Conservation (phyloP, 2,113 vertebrate species). For the Gymnarchus niloticus region DNA sequence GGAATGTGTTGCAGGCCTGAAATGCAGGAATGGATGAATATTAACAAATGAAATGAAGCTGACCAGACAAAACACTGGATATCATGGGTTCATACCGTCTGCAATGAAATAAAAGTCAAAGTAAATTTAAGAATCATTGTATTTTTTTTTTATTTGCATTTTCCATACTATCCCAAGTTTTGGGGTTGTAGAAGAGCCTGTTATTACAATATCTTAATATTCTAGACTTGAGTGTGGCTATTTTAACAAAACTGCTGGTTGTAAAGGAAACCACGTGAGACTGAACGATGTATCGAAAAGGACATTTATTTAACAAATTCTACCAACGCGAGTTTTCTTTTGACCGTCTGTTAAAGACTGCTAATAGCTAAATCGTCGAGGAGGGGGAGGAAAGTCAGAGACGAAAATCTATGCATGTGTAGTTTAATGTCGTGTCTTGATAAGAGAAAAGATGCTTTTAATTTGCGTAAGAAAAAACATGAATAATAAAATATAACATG, state of each 20-base stretch:
- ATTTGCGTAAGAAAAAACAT: background rate
- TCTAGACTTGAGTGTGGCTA: background rate
- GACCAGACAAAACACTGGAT: too few species aligned
- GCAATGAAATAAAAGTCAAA: too few species aligned
- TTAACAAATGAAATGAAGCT: too few species aligned
- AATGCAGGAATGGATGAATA: too few species aligned
- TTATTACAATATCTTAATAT: constrained; percentile 13
- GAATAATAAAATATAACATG: background rate
- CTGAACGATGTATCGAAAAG: constrained; percentile 31
- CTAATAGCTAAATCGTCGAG: constrained; percentile 30
- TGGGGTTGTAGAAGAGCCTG: background rate
- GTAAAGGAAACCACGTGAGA: constrained; percentile 13
- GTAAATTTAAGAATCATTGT: too few species aligned
- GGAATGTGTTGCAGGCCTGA: too few species aligned
- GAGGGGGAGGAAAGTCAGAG: constrained; percentile 21
- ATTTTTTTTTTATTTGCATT: too few species aligned
- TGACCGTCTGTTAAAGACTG: constrained; percentile 32
- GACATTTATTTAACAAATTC: constrained; percentile 29
- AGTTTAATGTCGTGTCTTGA: background rate
- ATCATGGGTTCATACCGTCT: too few species aligned
- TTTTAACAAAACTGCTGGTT: constrained; percentile 14
- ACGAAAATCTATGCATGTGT: background rate
- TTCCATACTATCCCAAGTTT: too few species aligned
- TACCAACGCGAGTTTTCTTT: constrained; percentile 34
- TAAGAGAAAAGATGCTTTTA: background rate